Evolutionary conservation across 1,140 invertebrate genomes (phyloP).

Genomic region (Amyelois transitella): DNA sequence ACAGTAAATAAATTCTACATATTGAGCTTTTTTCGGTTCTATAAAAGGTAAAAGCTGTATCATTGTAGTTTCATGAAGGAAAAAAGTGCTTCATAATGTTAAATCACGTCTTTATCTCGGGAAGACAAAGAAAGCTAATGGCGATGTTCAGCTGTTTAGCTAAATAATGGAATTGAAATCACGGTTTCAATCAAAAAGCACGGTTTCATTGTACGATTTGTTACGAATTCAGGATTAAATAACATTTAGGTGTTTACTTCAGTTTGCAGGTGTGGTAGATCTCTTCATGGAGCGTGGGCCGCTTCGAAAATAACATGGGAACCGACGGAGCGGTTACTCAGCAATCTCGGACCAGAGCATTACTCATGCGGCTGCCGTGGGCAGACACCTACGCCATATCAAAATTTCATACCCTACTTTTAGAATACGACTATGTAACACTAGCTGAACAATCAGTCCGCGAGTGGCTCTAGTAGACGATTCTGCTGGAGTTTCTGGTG

Average conservation of each 20-base stretch:
- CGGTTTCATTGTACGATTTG: slow-evolving; percentile 13
- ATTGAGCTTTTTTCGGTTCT: too few species aligned
- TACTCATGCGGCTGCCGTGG: slow-evolving; percentile 55
- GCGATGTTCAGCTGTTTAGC: too few species aligned
- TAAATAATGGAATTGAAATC: neutral
- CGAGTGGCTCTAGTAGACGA: neutral
- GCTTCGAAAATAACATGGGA: slow-evolving; percentile 59
- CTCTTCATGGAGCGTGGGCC: slow-evolving; percentile 47
- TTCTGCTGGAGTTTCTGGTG: neutral
- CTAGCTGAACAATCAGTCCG: slow-evolving; percentile 24
- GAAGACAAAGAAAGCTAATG: neutral
- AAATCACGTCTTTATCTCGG: too few species aligned
- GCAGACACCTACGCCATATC: slow-evolving; percentile 54
- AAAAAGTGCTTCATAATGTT: too few species aligned
- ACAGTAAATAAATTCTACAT: too few species aligned
- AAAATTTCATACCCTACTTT: slow-evolving; percentile 57
- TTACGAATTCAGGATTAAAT: slow-evolving; percentile 46
- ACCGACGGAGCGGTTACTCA: slow-evolving; percentile 56
- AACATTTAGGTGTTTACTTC: slow-evolving; percentile 64
- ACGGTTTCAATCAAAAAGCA: neutral
- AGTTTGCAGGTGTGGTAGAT: slow-evolving; percentile 58
- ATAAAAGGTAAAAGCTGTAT: too few species aligned
- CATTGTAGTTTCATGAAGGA: too few species aligned
- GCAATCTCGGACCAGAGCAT: slow-evolving; percentile 32
- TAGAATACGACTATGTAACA: slow-evolving; percentile 31